Base-by-base conservation (phyloP, 2,113 vertebrate species). In the Scortum barcoo region DNA sequence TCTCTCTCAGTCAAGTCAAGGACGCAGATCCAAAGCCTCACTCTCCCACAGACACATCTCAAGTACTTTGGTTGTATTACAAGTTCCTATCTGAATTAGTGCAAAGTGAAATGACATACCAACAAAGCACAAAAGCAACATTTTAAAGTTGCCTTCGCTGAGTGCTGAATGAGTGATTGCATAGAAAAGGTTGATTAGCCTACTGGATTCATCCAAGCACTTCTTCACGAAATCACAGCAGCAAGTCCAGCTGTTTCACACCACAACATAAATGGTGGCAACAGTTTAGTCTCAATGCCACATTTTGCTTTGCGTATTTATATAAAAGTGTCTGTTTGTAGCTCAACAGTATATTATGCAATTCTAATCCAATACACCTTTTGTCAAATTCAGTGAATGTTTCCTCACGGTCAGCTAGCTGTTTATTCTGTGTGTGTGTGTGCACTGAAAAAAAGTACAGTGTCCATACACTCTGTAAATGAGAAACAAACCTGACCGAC, bases 131-230 rank as follows among this genome's bases (percentile, higher is more conserved):
- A 85, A 67, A 72, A 56, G 38, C 56, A 28, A n/a, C 20, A 8
- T 30, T 80, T 42, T 12, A 26, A 58, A 38, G 33, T 26, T 40
- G 20, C 26, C 17, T 44, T 78, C 44, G 74, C 60, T 48, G 38
- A 71, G 46, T 61, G 33, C 50, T 17, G 24, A 20, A 67, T 78
- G 58, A 80, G 75, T 80, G 60, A 81, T 62, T 71, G 69, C 62
- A 54, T 24, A 46, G 48, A 54, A 81, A 68, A 48, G 51, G 66
- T 61, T 61, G 44, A 74, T 75, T 54, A 50, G 33, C 24, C 12
- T 11, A 9, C 65, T 51, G 42, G 46, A 61, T 61, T 24, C 7
- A 44, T 65, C 22, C 33, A 61, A 42, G 62, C 36, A 53, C 9
- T 10, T 57, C 20, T 67, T 66, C 44, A 53, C 60, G 44, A 66